A percentile compares a stretch with the other conserved stretches of the same genome.
phyloP scores from a whole-genome alignment of 2,797 vertebrate species.

The Prionace glauca region DNA sequence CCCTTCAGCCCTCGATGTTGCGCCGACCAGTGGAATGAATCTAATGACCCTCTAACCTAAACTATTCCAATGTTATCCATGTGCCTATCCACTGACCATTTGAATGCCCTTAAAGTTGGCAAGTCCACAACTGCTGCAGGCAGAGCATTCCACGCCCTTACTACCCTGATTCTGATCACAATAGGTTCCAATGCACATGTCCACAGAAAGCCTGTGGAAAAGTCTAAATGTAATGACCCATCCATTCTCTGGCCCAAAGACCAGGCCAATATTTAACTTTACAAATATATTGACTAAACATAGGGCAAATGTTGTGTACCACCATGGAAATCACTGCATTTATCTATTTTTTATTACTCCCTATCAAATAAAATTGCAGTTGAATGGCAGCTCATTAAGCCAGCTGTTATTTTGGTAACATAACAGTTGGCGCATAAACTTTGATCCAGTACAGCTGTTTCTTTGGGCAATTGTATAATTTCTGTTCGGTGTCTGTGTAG shows the following conservation, averaged over 20 bases:
- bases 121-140: too few relatives aligned
- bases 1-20: too few relatives aligned
- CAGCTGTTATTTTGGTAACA: not conserved
- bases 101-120: too few relatives aligned
- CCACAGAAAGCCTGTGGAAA: not conserved
- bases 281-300: too few relatives aligned
- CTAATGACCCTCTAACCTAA: too few relatives aligned
- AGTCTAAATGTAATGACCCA: not conserved
- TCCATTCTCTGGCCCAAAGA: not conserved
- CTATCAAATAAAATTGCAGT: not conserved
- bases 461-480: not conserved
- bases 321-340: not conserved
- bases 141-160: too few relatives aligned
- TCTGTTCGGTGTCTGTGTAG: not conserved
- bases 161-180: too few relatives aligned
- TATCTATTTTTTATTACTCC: not conserved
- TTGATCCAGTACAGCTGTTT: not conserved
- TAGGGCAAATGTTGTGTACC: not conserved
- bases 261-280: not conserved
- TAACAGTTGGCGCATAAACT: not conserved
- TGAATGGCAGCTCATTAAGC: not conserved
- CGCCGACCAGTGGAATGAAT: too few relatives aligned
- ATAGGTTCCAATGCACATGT: not conserved
- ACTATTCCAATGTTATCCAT: too few relatives aligned
- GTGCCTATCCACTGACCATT: too few relatives aligned